These are phyloP conservation scores for Desmophyllum pertusum DNA, from an alignment of 92 coral and sea anemone species.

Conservation along the genomic window DNA sequence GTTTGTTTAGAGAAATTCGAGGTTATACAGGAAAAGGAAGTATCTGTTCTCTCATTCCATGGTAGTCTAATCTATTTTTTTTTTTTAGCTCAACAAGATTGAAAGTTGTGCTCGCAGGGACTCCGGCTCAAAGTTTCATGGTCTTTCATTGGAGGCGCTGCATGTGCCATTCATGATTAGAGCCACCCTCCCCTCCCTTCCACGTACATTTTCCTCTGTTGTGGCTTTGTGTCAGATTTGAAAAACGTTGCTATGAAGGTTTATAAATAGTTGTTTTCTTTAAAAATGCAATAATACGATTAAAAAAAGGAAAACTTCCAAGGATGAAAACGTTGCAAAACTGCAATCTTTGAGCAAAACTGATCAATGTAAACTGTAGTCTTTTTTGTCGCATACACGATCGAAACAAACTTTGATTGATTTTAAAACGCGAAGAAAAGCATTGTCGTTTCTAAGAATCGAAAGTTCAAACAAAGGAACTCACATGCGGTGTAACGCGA, in stretches of 20 bases:
- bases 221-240: background rate
- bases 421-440: background rate
- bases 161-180: too few relatives aligned
- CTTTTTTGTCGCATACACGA: background rate
- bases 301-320: background rate
- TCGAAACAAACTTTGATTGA: background rate
- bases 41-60: background rate
- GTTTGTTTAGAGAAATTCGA: background rate
- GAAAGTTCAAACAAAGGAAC: background rate
- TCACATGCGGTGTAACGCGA: too few relatives aligned
- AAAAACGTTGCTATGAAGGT: too few relatives aligned
- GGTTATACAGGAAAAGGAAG: conserved; percentile 9
- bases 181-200: background rate
- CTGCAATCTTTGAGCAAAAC: background rate
- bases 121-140: background rate
- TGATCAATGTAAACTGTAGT: background rate
- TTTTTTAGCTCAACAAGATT: conserved; percentile 2
- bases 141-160: too few relatives aligned
- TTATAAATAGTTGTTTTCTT: background rate
- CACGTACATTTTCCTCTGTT: background rate
- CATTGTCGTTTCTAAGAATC: background rate
- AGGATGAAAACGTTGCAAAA: background rate
- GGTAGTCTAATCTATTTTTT: conserved; percentile 1
- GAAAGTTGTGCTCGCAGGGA: background rate
- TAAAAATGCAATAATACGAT: background rate